Conservation (phyloP, 2,113 vertebrate species). For the Mus spicilegus region DNA sequence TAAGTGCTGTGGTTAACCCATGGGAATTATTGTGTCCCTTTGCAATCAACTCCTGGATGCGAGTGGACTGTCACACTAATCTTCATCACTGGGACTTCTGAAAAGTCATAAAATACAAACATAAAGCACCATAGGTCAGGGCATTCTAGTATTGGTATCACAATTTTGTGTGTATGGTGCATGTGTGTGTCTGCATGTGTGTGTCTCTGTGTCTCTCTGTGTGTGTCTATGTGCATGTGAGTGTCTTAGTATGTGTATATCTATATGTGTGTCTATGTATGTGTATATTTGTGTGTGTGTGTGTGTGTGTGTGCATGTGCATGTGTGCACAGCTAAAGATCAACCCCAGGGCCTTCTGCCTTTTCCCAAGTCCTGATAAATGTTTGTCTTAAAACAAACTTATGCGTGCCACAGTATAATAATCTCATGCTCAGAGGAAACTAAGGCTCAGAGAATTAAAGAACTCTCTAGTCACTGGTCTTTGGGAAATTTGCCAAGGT, state of each 20-base stretch:
- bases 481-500: not conserved
- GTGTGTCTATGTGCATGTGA: too few relatives aligned
- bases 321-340: not conserved
- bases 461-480: not conserved
- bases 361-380: not conserved
- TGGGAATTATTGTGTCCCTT: not conserved
- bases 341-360: not conserved
- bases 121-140: not conserved
- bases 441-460: not conserved
- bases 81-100: not conserved
- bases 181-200: not conserved
- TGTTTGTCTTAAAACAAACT: constrained; percentile 29
- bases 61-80: not conserved
- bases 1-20: not conserved
- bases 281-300: not conserved
- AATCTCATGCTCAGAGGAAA: constrained; percentile 15
- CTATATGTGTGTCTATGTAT: not conserved
- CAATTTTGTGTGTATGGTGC: not conserved
- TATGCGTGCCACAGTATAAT: not conserved
- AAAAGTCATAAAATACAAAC: not conserved
- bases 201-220: not conserved
- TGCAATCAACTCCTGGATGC: not conserved
- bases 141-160: not conserved
- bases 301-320: rapidly evolving
- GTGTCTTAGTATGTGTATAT: not conserved